These are phyloP conservation scores for Ditula angustiorana DNA, from an alignment of 2,888 invertebrate genomes.

Conservation along the genomic window DNA sequence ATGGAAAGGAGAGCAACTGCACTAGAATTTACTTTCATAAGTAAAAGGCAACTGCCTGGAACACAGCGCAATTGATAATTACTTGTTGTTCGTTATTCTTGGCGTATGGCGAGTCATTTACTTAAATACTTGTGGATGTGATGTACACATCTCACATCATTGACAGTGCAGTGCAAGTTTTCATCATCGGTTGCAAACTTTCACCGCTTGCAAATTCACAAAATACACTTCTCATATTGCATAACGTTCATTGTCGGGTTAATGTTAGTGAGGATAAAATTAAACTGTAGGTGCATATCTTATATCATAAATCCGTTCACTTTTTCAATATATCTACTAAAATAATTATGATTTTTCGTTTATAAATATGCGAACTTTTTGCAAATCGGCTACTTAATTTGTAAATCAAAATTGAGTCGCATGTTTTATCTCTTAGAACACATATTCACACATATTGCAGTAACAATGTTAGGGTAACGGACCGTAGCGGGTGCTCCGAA, in stretches of 20 bases:
- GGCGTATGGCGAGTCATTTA: too few species aligned
- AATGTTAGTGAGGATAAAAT: not conserved
- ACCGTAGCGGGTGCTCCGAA: too few species aligned
- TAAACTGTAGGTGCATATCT: not conserved
- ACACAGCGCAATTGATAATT: constrained; percentile 14
- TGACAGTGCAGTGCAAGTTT: not conserved
- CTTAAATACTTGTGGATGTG: not conserved
- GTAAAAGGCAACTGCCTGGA: constrained; percentile 18
- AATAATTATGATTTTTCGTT: not conserved
- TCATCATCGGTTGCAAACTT: constrained; percentile 9
- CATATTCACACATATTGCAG: too few species aligned
- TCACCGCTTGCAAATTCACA: constrained; percentile 21
- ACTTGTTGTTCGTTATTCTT: not conserved
- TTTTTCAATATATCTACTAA: not conserved
- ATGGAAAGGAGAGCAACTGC: constrained; percentile 16
- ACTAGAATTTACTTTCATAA: constrained; percentile 4
- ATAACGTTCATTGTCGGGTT: constrained; percentile 13
- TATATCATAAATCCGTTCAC: not conserved
- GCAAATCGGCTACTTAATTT: not conserved
- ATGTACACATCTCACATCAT: not conserved
- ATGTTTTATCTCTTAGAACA: too few species aligned
- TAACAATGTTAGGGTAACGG: too few species aligned
- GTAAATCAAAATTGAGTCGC: too few species aligned
- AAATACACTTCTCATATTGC: constrained; percentile 8
- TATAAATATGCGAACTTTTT: not conserved